These are phyloP conservation scores for Ploceus nigricollis DNA, from an alignment of 2,113 vertebrate genomes.

Conservation along the genomic window DNA sequence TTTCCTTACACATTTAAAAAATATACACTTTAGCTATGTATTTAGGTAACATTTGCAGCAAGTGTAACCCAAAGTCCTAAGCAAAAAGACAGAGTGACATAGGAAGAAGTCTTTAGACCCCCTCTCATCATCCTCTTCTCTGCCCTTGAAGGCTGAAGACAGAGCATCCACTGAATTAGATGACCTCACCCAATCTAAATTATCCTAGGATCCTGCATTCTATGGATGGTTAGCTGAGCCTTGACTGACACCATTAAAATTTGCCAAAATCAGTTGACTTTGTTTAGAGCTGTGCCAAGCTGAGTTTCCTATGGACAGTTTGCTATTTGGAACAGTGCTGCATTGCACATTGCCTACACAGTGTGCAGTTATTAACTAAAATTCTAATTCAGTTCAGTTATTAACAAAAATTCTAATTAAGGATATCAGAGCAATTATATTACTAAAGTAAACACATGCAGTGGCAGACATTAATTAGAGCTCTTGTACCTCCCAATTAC, in stretches of 20 bases:
- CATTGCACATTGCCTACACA: neutral
- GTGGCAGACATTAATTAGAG: neutral
- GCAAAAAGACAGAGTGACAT: neutral
- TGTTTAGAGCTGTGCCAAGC: neutral
- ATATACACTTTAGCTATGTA: neutral
- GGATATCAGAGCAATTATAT: neutral
- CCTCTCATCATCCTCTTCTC: neutral
- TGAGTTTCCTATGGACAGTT: neutral
- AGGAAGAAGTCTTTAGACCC: neutral
- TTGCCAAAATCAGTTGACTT: neutral
- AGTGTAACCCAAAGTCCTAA: neutral
- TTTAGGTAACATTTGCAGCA: neutral
- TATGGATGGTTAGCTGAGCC: neutral
- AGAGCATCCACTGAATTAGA: neutral
- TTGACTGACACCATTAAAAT: neutral
- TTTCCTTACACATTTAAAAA: neutral
- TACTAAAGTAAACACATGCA: neutral
- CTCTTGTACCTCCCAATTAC: neutral
- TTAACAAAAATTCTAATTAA: neutral
- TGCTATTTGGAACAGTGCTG: neutral
- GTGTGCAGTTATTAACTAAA: neutral
- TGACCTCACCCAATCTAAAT: neutral
- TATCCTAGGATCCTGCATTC: neutral
- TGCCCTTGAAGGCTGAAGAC: neutral
- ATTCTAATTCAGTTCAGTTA: neutral